Percentiles rank a stretch among this genome's conserved stretches.
phyloP scores from a whole-genome alignment of 2,113 vertebrate genomes.

The Daphoenositta chrysoptera region DNA sequence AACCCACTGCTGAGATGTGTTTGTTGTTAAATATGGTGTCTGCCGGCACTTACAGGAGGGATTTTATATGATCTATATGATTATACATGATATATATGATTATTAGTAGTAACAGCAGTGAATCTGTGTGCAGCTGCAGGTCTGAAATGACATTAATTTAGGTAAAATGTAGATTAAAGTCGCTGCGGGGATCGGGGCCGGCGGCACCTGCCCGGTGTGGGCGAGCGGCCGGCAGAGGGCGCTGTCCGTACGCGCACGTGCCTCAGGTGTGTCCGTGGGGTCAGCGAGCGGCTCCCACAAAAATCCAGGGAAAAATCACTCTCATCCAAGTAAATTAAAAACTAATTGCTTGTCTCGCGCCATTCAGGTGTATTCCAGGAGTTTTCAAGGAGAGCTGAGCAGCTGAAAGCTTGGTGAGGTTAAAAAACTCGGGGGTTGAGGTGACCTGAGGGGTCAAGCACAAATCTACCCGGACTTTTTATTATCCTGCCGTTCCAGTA shows the following conservation, averaged over 20 bases:
- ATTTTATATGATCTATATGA: fast-evolving
- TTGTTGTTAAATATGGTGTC: neutral
- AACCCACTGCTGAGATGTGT: neutral
- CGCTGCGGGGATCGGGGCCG: neutral
- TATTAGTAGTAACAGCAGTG: neutral
- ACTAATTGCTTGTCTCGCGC: neutral
- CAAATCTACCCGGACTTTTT: neutral
- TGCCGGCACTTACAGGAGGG: neutral
- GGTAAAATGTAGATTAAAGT: fast-evolving
- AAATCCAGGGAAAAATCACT: neutral
- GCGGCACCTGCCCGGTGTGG: neutral
- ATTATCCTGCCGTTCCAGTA: neutral
- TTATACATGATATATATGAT: neutral
- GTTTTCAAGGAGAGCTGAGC: neutral
- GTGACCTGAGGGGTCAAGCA: neutral
- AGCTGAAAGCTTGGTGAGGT: neutral
- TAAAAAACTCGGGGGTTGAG: neutral
- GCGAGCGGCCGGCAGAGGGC: constrained; percentile 38
- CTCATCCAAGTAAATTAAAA: neutral
- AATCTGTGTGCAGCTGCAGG: fast-evolving
- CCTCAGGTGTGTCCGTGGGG: neutral
- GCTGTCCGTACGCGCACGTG: neutral
- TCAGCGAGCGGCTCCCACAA: neutral
- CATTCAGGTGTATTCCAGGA: neutral
- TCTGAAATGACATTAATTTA: neutral